phyloP scores from a whole-genome alignment of 2,113 vertebrate species.

The Ciconia maguari region DNA sequence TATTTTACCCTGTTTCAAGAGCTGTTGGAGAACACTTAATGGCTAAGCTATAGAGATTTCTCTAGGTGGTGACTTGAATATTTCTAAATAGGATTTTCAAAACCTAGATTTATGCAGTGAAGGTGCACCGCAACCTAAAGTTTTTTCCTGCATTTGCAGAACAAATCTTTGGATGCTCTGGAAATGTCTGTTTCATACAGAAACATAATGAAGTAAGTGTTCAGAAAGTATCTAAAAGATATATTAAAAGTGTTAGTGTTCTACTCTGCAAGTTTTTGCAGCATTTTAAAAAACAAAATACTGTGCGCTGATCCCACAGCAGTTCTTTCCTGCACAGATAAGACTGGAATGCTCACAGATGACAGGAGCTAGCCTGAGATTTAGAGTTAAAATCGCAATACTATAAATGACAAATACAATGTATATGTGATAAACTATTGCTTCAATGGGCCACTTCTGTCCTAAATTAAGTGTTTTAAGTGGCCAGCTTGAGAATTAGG shows the following conservation, averaged over 20 bases:
- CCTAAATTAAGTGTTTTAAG: not conserved
- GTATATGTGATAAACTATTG: not conserved
- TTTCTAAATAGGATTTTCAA: not conserved
- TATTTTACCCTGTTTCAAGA: not conserved
- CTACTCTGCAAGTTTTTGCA: not conserved
- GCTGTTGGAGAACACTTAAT: not conserved
- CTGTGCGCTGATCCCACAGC: not conserved
- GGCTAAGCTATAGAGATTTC: not conserved
- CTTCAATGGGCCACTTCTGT: not conserved
- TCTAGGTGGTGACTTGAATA: not conserved
- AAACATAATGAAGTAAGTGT: not conserved
- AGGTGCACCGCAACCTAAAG: not conserved
- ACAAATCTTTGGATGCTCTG: not conserved
- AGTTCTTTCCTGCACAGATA: not conserved
- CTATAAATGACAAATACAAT: not conserved
- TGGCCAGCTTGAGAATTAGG: not conserved
- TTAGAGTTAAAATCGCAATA: not conserved
- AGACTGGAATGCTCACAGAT: not conserved
- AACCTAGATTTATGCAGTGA: not conserved
- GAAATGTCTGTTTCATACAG: not conserved
- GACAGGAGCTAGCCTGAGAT: not conserved
- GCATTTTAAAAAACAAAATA: not conserved
- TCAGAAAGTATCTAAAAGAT: not conserved
- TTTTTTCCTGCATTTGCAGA: not conserved
- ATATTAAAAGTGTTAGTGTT: not conserved